Base-by-base conservation (phyloP, 2,113 vertebrate genomes). In the Upupa epops region DNA sequence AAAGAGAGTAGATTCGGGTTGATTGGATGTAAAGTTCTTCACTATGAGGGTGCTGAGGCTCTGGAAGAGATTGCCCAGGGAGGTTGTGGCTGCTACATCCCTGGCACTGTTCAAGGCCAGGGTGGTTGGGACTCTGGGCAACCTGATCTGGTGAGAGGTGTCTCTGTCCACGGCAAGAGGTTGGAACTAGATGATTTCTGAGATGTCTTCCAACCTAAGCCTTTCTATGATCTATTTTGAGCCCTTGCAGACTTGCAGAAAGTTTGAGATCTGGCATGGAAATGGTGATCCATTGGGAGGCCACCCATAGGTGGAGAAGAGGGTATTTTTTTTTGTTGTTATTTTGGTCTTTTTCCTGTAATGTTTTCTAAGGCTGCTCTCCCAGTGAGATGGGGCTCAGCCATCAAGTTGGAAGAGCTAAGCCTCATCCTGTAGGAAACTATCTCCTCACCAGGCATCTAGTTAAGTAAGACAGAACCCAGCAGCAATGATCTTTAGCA, bases 331-430 rank as follows among this genome's bases (percentile, higher is more conserved):
- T 51, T 59, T 68, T 59, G 8, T 19, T 36, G 8, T 6, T 22
- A 12, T 10, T 66, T 8, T 59, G 61, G 42, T 14, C 0, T 66
- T 40, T 65, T 73, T 19, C 54, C 83, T 36, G 17, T 69, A 90
- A 64, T 2, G 5, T 78, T 81, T 84, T 0, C 16, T 26, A 34
- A 37, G 13, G 49, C 73, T 73, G 58, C 60, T 17, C 20, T 0
- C 37, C 16, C 0, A 0, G 17, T 1, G 18, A 86, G 68, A n/a
- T 54, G 40, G 0, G 0, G n/a, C 22, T 92, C 31, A 29, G 40
- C 84, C 29, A n/a, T 31, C 2, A 1, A 34, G 45, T 26, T 46
- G 22, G 21, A 45, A 70, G 29, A 76, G n/a, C 68, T 66, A 61
- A 59, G 48, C 69, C 49, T 58, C 28, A 36, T 34, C 29, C 45